Evolutionary conservation across 2,797 vertebrate species (phyloP).

Genomic region (Emys orbicularis): DNA sequence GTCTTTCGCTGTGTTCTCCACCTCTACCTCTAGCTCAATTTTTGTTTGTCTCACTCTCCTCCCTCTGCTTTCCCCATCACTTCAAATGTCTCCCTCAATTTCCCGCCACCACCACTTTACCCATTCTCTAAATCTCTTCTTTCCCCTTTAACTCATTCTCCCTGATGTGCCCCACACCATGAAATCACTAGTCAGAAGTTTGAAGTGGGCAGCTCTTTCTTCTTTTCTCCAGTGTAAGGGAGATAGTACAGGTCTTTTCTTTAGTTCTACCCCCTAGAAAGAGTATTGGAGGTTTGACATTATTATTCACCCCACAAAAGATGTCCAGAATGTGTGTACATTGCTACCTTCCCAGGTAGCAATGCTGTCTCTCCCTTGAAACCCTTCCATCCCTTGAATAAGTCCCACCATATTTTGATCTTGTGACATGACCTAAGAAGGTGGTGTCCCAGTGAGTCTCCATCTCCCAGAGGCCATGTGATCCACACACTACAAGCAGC

Average conservation of each 20-base stretch:
- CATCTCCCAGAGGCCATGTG: not conserved
- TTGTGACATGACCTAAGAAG: not conserved
- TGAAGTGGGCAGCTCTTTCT: not conserved
- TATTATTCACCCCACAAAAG: not conserved
- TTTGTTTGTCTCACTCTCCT: not conserved
- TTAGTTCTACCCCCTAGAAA: not conserved
- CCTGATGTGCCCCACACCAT: not conserved
- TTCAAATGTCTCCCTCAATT: not conserved
- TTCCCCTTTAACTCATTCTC: not conserved
- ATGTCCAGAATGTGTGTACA: not conserved
- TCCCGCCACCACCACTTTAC: not conserved
- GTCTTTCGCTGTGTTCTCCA: not conserved
- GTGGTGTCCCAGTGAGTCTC: not conserved
- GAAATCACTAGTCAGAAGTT: not conserved
- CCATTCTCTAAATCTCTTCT: not conserved
- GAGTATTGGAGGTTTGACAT: not conserved
- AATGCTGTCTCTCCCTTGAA: not conserved
- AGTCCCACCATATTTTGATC: not conserved
- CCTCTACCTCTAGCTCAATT: not conserved
- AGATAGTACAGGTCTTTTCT: not conserved
- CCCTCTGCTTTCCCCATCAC: not conserved
- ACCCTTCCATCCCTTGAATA: not conserved
- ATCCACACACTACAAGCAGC: not conserved
- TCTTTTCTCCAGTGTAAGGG: not conserved
- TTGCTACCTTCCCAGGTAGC: not conserved